Evolutionary conservation across 2,113 vertebrate genomes (phyloP).

Genomic region (Lanius collurio): DNA sequence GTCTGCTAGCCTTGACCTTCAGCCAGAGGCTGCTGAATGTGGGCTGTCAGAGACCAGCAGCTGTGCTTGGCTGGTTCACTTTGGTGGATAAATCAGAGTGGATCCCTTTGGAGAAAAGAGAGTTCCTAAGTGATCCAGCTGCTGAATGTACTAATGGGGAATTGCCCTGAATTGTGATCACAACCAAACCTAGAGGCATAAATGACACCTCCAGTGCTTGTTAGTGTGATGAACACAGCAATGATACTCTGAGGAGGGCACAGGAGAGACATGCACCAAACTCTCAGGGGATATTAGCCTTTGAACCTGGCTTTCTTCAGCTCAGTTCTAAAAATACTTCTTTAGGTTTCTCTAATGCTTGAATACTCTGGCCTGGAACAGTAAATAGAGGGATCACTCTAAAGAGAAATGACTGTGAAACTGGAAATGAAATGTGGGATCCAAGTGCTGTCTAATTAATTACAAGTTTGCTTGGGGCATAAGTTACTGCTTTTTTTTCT

Average conservation of each 20-base stretch:
- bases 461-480: not conserved
- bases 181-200: not conserved
- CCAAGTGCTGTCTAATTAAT: not conserved
- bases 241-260: not conserved
- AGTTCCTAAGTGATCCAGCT: not conserved
- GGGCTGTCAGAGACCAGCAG: accelerated
- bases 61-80: accelerated
- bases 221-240: not conserved
- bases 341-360: not conserved
- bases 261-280: not conserved
- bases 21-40: not conserved
- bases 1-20: not conserved
- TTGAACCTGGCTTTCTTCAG: not conserved
- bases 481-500: not conserved
- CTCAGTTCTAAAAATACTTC: not conserved
- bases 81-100: not conserved
- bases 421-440: not conserved
- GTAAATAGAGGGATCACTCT: not conserved
- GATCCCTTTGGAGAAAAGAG: not conserved
- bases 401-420: not conserved
- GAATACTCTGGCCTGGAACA: not conserved
- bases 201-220: not conserved
- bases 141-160: not conserved
- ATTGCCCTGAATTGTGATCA: not conserved
- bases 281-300: not conserved